A percentile compares a stretch with the other conserved stretches of the same genome.
These are phyloP conservation scores for Antennarius maculatus DNA, from an alignment of 2,797 vertebrate species.

Conservation along the genomic window DNA sequence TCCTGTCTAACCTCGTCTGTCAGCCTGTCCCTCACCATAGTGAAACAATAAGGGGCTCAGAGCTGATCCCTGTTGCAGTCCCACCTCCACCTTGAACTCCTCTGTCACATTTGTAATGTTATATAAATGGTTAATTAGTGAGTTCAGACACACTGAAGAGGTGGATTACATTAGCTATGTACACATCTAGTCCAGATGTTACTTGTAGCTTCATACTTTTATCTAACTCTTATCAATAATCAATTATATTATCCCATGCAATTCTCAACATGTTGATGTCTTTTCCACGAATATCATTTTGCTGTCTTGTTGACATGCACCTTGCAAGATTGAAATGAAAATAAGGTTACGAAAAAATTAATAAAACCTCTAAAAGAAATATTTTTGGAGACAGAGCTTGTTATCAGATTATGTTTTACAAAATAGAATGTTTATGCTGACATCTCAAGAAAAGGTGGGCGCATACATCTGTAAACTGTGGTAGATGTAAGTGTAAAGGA, in stretches of 20 bases:
- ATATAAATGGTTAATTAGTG: no score
- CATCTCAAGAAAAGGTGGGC: conserved; percentile 54
- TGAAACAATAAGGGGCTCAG: no score
- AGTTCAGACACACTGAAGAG: no score
- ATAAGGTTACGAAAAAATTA: conserved; percentile 37
- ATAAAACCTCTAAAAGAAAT: conserved; percentile 50
- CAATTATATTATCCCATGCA: not conserved
- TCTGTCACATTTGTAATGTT: no score
- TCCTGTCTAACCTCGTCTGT: no score
- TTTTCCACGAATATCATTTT: not conserved
- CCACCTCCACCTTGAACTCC: no score
- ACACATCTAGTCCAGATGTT: not conserved
- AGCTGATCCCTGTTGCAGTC: no score
- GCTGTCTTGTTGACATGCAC: conserved; percentile 12
- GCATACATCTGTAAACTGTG: conserved; percentile 54
- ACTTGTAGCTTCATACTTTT: not conserved
- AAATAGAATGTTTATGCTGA: conserved; percentile 39
- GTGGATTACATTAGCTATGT: not conserved
- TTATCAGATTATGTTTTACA: conserved; percentile 61
- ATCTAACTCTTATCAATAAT: not conserved
- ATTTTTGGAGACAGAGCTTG: conserved; percentile 51
- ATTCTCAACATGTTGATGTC: not conserved
- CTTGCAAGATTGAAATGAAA: conserved; percentile 50
- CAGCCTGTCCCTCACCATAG: no score
- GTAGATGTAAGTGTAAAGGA: conserved; percentile 70